phyloP scores from a whole-genome alignment of 2,113 vertebrate genomes.

The Misgurnus mizolepis region DNA sequence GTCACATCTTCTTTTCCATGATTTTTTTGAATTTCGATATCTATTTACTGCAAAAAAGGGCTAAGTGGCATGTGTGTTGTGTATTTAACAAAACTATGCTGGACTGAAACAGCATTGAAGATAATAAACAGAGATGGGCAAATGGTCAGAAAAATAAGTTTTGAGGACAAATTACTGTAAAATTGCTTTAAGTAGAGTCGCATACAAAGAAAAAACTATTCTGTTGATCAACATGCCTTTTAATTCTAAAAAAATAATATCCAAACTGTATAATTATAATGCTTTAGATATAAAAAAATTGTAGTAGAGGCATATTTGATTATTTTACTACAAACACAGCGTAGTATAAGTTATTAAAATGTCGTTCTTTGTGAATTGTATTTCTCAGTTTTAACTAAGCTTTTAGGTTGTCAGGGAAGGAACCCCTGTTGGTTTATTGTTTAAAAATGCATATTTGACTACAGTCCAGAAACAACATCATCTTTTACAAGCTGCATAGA shows the following conservation, averaged over 20 bases:
- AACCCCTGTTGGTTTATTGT: constrained; percentile 13
- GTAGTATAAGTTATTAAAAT: not conserved
- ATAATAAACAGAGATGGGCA: not conserved
- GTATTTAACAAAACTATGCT: not conserved
- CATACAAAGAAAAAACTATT: not conserved
- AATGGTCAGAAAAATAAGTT: not conserved
- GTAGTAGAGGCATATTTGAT: not conserved
- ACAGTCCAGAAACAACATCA: constrained; percentile 26
- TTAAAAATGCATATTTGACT: constrained; percentile 34
- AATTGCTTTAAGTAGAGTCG: not conserved
- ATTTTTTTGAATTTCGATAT: not conserved
- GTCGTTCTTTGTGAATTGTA: not conserved
- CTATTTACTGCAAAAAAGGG: not conserved
- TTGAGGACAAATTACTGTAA: not conserved
- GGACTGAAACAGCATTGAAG: too few species aligned
- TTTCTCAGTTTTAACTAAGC: not conserved
- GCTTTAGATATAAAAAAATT: too few species aligned
- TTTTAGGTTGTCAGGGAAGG: not conserved
- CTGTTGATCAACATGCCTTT: not conserved
- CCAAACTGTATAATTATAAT: constrained; percentile 29
- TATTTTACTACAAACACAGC: not conserved
- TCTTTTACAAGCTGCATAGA: constrained; percentile 25
- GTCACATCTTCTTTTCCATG: not conserved
- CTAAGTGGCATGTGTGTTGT: not conserved
- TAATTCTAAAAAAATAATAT: constrained; percentile 54